These are phyloP conservation scores for Chelonoidis abingdonii DNA, from an alignment of 2,113 vertebrate species.

Conservation along the genomic window DNA sequence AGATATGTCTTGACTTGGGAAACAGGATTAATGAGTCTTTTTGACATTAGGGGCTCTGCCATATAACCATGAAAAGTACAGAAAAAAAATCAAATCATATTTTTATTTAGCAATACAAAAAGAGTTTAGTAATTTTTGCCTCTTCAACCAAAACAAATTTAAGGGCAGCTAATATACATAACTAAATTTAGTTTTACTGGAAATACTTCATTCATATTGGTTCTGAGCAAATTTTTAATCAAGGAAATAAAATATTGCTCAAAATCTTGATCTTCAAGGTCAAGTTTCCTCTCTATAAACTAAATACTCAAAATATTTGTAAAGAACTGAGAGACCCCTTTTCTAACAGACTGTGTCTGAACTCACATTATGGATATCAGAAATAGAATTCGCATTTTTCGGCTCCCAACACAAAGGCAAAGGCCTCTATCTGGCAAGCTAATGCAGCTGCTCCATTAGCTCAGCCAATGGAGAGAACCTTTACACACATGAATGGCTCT, in stretches of 20 bases:
- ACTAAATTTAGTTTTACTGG: not conserved
- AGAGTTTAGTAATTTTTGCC: not conserved
- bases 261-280: not conserved
- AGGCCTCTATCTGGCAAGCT: not conserved
- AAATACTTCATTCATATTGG: not conserved
- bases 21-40: not conserved
- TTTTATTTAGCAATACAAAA: not conserved
- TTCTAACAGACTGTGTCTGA: not conserved
- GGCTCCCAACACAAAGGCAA: conserved; percentile 12
- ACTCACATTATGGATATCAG: not conserved
- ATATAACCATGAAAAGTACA: not conserved
- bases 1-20: not conserved
- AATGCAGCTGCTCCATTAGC: not conserved
- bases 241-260: not conserved
- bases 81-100: not conserved
- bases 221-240: not conserved
- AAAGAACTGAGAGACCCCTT: not conserved
- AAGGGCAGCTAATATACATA: not conserved
- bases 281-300: not conserved
- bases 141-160: not conserved
- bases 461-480: conserved; percentile 1
- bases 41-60: not conserved
- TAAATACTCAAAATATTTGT: not conserved
- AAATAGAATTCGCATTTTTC: not conserved
- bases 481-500: conserved; percentile 33